Evolutionary conservation across 2,113 vertebrate species (phyloP).

Genomic region (Arothron firmamentum): DNA sequence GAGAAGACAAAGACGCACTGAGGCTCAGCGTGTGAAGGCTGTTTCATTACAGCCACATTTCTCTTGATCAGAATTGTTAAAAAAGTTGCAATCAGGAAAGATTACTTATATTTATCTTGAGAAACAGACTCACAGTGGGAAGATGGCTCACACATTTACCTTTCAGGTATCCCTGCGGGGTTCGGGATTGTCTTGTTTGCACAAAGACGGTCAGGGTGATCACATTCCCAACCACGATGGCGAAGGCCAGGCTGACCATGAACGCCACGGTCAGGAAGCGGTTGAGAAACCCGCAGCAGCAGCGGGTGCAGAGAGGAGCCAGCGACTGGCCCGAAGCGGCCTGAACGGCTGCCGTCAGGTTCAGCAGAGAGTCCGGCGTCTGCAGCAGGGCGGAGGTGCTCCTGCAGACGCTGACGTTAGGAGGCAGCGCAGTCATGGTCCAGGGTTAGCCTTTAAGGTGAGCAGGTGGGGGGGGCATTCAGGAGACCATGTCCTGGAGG

Average conservation of each 20-base stretch:
- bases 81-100: no score
- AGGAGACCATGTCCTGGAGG: constrained; percentile 47
- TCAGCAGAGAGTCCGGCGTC: constrained; percentile 40
- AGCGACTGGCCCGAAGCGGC: constrained; percentile 22
- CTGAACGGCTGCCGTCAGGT: constrained; percentile 51
- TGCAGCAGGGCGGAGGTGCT: constrained; percentile 31
- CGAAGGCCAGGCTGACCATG: constrained; percentile 77
- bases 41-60: not conserved
- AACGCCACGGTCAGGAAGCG: constrained; percentile 69
- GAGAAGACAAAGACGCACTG: constrained; percentile 19
- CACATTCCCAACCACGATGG: constrained; percentile 77
- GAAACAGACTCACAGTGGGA: not conserved
- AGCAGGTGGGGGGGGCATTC: not conserved
- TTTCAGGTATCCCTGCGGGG: constrained; percentile 81
- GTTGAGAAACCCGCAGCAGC: constrained; percentile 74
- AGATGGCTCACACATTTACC: constrained; percentile 48
- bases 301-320: constrained; percentile 67
- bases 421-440: constrained; percentile 51
- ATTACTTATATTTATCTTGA: no score
- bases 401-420: constrained; percentile 49
- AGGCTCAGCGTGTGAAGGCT: not conserved
- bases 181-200: constrained; percentile 74
- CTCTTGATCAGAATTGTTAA: not conserved
- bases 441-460: constrained; percentile 6
- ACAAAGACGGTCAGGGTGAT: constrained; percentile 79